phyloP scores from a whole-genome alignment of 37 sponge, comb jelly and placozoan genomes.

The Dysidea cf. avara region DNA sequence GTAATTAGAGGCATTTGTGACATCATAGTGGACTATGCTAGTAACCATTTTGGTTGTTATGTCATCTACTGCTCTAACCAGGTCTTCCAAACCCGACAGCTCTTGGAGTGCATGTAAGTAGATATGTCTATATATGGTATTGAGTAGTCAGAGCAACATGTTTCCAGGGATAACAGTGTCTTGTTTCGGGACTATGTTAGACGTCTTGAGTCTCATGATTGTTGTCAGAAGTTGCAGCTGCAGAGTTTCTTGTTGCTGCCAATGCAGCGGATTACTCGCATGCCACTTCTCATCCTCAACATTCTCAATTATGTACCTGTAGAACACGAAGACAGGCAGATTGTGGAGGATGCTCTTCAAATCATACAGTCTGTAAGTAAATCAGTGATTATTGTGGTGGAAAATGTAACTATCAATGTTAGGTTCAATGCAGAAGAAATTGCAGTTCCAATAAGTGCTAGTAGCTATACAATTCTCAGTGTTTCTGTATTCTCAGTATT shows the following conservation, averaged over 20 bases:
- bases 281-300: slow-evolving; percentile 79
- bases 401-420: too few relatives aligned
- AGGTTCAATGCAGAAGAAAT: too few relatives aligned
- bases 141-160: too few relatives aligned
- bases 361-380: slow-evolving; percentile 66
- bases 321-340: slow-evolving; percentile 48
- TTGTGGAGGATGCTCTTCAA: slow-evolving; percentile 58
- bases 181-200: slow-evolving; percentile 61
- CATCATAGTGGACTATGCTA: slow-evolving; percentile 74
- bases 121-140: neutral
- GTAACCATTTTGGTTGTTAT: slow-evolving; percentile 64
- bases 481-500: too few relatives aligned
- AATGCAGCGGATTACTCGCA: slow-evolving; percentile 85
- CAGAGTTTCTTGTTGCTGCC: slow-evolving; percentile 81
- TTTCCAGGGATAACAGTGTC: slow-evolving; percentile 43
- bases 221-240: slow-evolving; percentile 70
- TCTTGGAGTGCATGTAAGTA: slow-evolving; percentile 74
- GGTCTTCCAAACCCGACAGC: slow-evolving; percentile 65
- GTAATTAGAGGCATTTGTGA: slow-evolving; percentile 65
- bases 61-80: slow-evolving; percentile 83
- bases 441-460: too few relatives aligned
- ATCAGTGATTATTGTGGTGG: too few relatives aligned
- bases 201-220: slow-evolving; percentile 41
- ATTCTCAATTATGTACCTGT: slow-evolving; percentile 70
- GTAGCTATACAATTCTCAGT: too few relatives aligned